Evolutionary conservation across 2,797 vertebrate species (phyloP).

Genomic region (Arremon aurantiirostris): DNA sequence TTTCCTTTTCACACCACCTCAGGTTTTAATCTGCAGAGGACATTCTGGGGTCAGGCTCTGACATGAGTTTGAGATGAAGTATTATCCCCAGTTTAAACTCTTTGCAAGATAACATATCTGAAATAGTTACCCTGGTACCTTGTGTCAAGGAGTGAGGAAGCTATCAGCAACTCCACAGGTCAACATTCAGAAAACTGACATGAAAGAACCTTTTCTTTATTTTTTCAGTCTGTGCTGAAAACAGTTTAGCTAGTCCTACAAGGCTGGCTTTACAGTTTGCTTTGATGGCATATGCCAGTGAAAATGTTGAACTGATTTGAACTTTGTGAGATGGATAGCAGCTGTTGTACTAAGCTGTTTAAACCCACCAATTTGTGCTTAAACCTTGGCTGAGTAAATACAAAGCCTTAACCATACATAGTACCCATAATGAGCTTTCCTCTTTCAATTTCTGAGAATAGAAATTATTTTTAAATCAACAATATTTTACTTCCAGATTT

Average conservation of each 20-base stretch:
- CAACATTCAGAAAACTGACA: not conserved
- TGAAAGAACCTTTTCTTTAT: not conserved
- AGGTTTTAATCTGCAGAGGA: not conserved
- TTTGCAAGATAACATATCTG: not conserved
- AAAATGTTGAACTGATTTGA: conserved; percentile 40
- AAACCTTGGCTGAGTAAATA: conserved; percentile 1
- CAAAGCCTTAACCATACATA: not conserved
- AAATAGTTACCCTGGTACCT: not conserved
- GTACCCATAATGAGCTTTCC: not conserved
- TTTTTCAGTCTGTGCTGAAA: not conserved
- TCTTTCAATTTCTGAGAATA: not conserved
- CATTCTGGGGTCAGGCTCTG: not conserved
- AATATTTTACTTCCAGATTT: not conserved
- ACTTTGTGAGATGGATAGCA: not conserved
- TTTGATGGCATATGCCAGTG: not conserved
- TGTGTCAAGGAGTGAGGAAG: not conserved
- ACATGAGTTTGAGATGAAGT: not conserved
- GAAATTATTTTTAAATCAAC: conserved; percentile 1
- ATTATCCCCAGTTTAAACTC: not conserved
- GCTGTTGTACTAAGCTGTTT: conserved; percentile 17
- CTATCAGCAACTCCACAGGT: fast-evolving
- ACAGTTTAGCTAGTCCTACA: not conserved
- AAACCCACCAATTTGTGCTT: conserved; percentile 11
- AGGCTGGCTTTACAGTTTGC: not conserved
- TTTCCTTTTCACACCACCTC: not conserved